phyloP scores from a whole-genome alignment of 92 coral and sea anemone genomes.

The Porites divaricata region DNA sequence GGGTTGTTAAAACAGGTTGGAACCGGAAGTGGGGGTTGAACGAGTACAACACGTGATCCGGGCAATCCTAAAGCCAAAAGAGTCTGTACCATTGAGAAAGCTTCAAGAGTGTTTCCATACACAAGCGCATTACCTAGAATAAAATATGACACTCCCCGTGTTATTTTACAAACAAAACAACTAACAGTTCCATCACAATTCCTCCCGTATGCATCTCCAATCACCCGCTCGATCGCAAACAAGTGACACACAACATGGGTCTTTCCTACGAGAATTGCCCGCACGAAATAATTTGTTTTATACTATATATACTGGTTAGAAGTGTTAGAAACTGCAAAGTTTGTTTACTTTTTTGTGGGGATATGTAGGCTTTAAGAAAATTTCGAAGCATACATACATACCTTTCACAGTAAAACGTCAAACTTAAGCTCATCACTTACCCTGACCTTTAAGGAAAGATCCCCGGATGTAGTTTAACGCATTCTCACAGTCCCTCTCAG shows the following conservation, averaged over 20 bases:
- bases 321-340: too few species aligned
- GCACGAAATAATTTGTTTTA: too few species aligned
- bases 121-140: slow-evolving; percentile 86
- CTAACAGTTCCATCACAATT: background rate
- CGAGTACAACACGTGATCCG: slow-evolving; percentile 81
- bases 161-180: background rate
- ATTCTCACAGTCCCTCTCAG: slow-evolving; percentile 74
- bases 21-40: slow-evolving; percentile 86
- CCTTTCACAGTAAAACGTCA: background rate
- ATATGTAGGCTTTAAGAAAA: too few species aligned
- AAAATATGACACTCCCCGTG: background rate
- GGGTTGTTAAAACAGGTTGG: slow-evolving; percentile 95
- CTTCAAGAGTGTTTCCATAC: slow-evolving; percentile 88
- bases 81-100: slow-evolving; percentile 86
- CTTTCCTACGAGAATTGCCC: too few species aligned
- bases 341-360: too few species aligned
- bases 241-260: too few species aligned
- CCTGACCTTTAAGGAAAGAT: slow-evolving; percentile 71
- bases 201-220: too few species aligned
- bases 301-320: too few species aligned
- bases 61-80: slow-evolving; percentile 79
- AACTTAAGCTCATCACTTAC: slow-evolving; percentile 36
- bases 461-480: slow-evolving; percentile 75
- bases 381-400: too few species aligned
- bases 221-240: too few species aligned